Percentiles rank a stretch among this genome's conserved stretches.
Evolutionary conservation across 1,140 invertebrate genomes (phyloP).

Genomic region (Alviniconcha marisindica): DNA sequence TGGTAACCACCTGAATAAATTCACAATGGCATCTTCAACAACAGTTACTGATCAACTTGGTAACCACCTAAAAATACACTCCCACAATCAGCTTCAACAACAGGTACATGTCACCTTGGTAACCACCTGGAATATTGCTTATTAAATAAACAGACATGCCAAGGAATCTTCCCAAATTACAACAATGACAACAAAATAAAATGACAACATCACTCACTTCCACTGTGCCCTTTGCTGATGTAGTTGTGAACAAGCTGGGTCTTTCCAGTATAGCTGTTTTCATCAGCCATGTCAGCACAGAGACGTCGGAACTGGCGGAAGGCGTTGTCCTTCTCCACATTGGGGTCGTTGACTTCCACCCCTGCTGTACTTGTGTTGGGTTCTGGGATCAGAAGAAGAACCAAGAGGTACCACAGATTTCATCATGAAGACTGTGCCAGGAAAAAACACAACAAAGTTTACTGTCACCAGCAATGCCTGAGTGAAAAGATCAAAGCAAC

Average conservation of each 20-base stretch:
- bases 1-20: conserved; percentile 83
- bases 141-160: too few relatives aligned
- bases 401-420: too few relatives aligned
- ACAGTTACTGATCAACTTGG: too few relatives aligned
- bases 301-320: conserved; percentile 88
- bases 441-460: too few relatives aligned
- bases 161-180: too few relatives aligned
- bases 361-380: conserved; percentile 17
- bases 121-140: conserved; percentile 78
- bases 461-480: too few relatives aligned
- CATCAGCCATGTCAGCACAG: conserved; percentile 86
- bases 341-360: conserved; percentile 29
- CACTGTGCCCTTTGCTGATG: conserved; percentile 81
- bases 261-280: conserved; percentile 89
- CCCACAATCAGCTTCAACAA: conserved; percentile 83
- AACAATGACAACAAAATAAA: background rate
- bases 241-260: conserved; percentile 85
- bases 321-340: conserved; percentile 73
- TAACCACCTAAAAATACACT: too few relatives aligned
- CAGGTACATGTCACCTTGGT: conserved; percentile 86
- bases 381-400: conserved; percentile 13
- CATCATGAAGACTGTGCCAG: too few relatives aligned
- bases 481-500: too few relatives aligned
- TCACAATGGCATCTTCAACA: too few relatives aligned
- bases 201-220: conserved; percentile 53